A percentile compares a stretch with the other conserved stretches of the same genome.
Conservation (phyloP, 2,888 invertebrate species). For the Galerucella calmariensis region DNA sequence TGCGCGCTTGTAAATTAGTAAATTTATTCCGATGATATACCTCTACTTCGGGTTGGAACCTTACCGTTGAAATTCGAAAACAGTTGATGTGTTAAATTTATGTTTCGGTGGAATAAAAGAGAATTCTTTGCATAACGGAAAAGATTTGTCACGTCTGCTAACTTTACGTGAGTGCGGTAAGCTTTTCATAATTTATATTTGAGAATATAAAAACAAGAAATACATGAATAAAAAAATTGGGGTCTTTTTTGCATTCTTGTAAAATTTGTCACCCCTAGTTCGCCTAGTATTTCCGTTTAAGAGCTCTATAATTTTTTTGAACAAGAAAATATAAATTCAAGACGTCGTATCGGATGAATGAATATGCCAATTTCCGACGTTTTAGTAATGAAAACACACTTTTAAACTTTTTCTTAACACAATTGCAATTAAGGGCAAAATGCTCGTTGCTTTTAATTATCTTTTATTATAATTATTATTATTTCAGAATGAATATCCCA, state of each 20-base stretch:
- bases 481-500: no score
- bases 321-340: no score
- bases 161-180: slow-evolving; percentile 18
- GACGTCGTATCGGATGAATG: no score
- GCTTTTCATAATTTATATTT: background rate
- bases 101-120: slow-evolving; percentile 25
- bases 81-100: slow-evolving; percentile 11
- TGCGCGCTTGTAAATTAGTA: background rate
- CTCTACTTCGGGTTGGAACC: background rate
- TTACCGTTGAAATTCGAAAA: background rate
- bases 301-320: no score
- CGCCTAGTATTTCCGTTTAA: no score
- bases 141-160: slow-evolving; percentile 27
- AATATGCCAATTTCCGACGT: no score
- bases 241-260: background rate
- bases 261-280: background rate
- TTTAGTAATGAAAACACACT: no score
- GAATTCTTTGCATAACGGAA: slow-evolving; percentile 15
- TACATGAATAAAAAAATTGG: background rate
- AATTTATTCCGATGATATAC: background rate
- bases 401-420: no score
- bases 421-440: no score
- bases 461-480: no score
- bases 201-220: background rate
- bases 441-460: no score